Conservation (phyloP, 2,888 invertebrate genomes). For the Drosophila mercatorum region DNA sequence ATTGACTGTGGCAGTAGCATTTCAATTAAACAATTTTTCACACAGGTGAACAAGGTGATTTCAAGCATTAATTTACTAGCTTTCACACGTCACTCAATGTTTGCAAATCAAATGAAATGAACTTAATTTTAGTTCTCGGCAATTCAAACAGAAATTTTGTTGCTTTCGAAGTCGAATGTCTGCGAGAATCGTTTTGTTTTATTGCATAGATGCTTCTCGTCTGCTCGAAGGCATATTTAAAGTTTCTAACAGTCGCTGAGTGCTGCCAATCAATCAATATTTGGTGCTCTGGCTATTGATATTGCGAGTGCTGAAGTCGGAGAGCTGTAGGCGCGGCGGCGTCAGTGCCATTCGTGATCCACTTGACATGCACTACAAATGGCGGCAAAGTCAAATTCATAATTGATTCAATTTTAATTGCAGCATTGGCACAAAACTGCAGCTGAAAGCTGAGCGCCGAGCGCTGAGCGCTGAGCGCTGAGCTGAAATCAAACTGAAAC, state of each 20-base stretch:
- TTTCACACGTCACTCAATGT: background rate
- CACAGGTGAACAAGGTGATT: background rate
- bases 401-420: constrained; percentile 77
- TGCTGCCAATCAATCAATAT: constrained; percentile 14
- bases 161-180: background rate
- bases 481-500: constrained; percentile 7
- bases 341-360: constrained; percentile 42
- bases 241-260: background rate
- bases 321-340: constrained; percentile 3
- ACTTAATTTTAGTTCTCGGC: background rate
- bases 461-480: background rate
- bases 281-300: constrained; percentile 7
- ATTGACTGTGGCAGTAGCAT: background rate
- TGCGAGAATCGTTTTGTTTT: background rate
- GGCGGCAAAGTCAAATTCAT: constrained; percentile 68
- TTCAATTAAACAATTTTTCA: background rate
- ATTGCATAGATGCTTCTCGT: background rate
- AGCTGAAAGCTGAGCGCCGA: constrained; percentile 2
- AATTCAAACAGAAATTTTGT: background rate
- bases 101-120: background rate
- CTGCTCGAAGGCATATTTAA: constrained; percentile 2
- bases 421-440: constrained; percentile 44
- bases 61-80: background rate
- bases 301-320: constrained; percentile 15
- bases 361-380: constrained; percentile 43